phyloP scores from a whole-genome alignment of 2,113 vertebrate genomes.

The Anhinga anhinga region DNA sequence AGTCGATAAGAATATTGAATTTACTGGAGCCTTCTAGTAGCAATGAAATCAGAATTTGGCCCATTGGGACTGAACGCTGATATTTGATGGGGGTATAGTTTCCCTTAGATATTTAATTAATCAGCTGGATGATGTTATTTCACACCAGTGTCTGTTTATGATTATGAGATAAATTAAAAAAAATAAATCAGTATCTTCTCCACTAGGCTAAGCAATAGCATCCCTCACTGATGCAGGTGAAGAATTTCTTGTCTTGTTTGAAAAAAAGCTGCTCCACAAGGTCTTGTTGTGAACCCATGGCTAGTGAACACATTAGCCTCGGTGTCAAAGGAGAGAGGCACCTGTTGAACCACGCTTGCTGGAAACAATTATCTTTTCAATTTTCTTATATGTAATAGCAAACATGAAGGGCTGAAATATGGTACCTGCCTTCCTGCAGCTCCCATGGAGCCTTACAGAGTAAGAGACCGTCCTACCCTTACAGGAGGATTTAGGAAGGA shows the following conservation, averaged over 20 bases:
- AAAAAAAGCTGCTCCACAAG: background rate
- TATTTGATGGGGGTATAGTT: background rate
- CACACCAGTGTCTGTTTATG: background rate
- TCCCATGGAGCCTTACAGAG: background rate
- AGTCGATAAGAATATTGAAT: background rate
- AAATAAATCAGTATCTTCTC: background rate
- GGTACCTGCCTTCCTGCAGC: background rate
- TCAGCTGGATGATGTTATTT: background rate
- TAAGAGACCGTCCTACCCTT: background rate
- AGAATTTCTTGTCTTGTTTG: background rate
- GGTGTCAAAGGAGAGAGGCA: background rate
- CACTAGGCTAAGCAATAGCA: background rate
- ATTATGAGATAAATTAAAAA: background rate
- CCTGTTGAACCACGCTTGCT: background rate
- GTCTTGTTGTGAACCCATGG: background rate
- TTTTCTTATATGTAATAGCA: background rate
- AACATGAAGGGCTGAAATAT: background rate
- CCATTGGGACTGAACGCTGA: background rate
- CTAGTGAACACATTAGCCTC: background rate
- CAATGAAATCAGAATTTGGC: background rate
- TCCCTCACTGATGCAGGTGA: background rate
- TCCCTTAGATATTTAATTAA: background rate
- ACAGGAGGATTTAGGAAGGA: background rate
- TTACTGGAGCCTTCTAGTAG: background rate
- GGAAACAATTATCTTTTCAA: background rate